Percentiles rank a stretch among this genome's conserved stretches.
Conservation (phyloP, 2,113 vertebrate species). For the Apaloderma vittatum region DNA sequence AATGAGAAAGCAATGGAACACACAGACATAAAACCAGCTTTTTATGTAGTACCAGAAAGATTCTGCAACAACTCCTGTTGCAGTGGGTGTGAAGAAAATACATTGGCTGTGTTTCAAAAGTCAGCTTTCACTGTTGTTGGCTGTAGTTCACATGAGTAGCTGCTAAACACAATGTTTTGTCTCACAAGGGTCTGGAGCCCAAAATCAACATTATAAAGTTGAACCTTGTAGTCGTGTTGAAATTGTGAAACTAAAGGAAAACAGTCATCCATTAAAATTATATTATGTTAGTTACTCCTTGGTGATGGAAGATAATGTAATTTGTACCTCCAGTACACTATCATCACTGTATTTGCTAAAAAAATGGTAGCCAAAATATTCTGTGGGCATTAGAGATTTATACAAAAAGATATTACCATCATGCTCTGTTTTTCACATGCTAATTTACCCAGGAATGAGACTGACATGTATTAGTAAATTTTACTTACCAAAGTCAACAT, state of each 20-base stretch:
- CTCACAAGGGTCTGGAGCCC: background rate
- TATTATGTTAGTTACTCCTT: background rate
- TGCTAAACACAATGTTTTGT: background rate
- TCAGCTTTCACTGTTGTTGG: background rate
- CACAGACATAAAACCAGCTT: background rate
- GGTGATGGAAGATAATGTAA: background rate
- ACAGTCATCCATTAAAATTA: background rate
- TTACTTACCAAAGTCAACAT: background rate
- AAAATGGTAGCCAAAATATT: background rate
- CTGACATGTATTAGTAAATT: background rate
- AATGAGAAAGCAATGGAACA: background rate
- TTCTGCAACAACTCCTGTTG: background rate
- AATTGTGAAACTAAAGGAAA: background rate
- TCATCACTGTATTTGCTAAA: background rate
- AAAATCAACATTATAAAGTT: background rate
- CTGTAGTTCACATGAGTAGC: background rate
- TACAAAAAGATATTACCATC: background rate
- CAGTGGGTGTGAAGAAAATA: background rate
- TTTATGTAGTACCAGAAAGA: background rate
- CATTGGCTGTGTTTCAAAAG: background rate
- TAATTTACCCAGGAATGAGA: background rate
- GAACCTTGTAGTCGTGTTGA: background rate
- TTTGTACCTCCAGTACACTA: background rate
- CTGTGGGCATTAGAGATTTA: background rate
- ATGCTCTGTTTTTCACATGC: background rate